A percentile compares a stretch with the other conserved stretches of the same genome.
These are phyloP conservation scores for Calameuta filiformis DNA, from an alignment of 2,888 invertebrate species.

Conservation along the genomic window DNA sequence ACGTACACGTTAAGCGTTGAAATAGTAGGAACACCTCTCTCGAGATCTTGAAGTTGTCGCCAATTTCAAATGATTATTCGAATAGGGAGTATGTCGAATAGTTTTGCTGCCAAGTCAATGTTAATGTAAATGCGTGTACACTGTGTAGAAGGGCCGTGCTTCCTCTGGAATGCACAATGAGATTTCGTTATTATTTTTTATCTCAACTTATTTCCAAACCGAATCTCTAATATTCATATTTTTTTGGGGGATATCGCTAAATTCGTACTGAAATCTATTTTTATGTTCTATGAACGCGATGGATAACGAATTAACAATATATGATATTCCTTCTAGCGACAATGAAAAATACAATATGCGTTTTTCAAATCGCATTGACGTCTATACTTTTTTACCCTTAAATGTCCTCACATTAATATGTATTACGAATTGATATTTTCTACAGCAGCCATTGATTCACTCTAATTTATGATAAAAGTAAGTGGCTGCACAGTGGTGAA, in stretches of 20 bases:
- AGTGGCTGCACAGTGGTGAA: no score
- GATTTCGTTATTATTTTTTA: constrained; percentile 1
- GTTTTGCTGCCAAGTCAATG: not conserved
- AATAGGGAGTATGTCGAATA: not conserved
- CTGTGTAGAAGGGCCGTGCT: not conserved
- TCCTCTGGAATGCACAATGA: not conserved
- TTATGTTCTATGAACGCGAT: not conserved
- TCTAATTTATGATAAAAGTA: no score
- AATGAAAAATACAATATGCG: not conserved
- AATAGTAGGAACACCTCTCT: not conserved
- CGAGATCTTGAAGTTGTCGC: not conserved
- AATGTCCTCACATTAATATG: not conserved
- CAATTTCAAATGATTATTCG: not conserved
- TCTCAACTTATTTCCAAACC: not conserved
- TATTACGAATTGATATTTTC: not conserved
- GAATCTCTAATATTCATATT: not conserved
- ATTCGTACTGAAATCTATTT: constrained; percentile 4
- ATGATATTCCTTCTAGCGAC: not conserved
- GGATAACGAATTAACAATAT: not conserved
- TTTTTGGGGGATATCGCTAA: not conserved
- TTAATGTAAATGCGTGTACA: not conserved
- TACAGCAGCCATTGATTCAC: not conserved
- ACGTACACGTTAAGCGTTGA: not conserved
- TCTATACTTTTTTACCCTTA: not conserved
- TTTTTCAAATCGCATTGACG: constrained; percentile 1